Evolutionary conservation across 2,888 invertebrate genomes (phyloP).

Genomic region (Lypha dubia): DNA sequence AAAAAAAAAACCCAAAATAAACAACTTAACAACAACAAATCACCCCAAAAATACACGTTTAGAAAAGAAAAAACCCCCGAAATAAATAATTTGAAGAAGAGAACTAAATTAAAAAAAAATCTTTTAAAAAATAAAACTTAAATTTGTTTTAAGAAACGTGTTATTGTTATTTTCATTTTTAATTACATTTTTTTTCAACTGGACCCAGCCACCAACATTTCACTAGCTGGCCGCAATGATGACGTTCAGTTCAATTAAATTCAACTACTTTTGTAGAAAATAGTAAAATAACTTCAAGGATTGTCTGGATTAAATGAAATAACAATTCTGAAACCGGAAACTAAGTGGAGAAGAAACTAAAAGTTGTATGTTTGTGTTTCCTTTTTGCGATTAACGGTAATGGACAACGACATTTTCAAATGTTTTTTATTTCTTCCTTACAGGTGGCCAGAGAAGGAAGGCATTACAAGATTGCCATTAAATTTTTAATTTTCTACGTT

Average conservation of each 20-base stretch:
- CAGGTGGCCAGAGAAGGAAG: not conserved
- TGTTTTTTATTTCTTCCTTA: not conserved
- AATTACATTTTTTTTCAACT: constrained; percentile 19
- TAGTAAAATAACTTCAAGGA: constrained; percentile 36
- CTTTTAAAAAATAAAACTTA: not conserved
- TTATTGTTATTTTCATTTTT: constrained; percentile 4
- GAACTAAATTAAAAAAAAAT: not conserved
- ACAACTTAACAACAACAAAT: constrained; percentile 27
- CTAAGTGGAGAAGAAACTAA: constrained; percentile 21
- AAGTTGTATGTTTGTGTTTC: constrained; percentile 22
- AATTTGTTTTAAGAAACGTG: constrained; percentile 30
- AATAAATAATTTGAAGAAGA: not conserved
- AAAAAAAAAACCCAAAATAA: not conserved
- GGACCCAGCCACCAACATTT: constrained; percentile 7
- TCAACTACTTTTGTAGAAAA: constrained; percentile 23
- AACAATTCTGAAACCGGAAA: constrained; percentile 44
- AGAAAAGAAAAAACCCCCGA: not conserved
- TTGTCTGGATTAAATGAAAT: constrained; percentile 34
- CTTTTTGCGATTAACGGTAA: constrained; percentile 22
- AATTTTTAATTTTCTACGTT: not conserved
- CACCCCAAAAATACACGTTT: not conserved
- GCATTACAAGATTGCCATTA: not conserved
- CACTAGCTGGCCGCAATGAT: constrained; percentile 2
- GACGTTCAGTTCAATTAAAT: constrained; percentile 37
- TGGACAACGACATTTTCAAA: constrained; percentile 5